phyloP scores from a whole-genome alignment of 2,113 vertebrate genomes.

The Grantiella picta region DNA sequence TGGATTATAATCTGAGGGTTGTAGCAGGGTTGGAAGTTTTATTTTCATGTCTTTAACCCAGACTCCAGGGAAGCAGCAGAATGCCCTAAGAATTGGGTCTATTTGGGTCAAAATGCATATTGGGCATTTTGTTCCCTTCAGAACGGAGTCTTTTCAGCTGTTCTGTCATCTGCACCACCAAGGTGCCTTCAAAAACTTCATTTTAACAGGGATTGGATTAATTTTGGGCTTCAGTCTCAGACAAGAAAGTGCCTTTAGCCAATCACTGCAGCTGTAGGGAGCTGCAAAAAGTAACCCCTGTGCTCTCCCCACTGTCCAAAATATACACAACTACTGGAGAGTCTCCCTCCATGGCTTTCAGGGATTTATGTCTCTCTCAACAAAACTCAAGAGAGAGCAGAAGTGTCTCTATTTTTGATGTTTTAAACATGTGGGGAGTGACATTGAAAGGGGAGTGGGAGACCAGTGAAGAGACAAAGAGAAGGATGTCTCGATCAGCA shows the following conservation, averaged over 20 bases:
- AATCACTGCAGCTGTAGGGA: not conserved
- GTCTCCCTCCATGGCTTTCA: not conserved
- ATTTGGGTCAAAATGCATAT: not conserved
- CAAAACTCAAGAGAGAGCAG: not conserved
- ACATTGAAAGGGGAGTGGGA: not conserved
- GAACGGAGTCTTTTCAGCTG: not conserved
- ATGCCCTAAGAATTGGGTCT: not conserved
- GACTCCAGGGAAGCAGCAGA: not conserved
- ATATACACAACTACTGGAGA: not conserved
- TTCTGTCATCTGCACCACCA: not conserved
- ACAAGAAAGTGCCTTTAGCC: not conserved
- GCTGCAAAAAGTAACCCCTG: not conserved
- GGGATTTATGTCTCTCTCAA: not conserved
- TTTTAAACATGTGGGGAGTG: not conserved
- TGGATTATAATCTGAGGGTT: not conserved
- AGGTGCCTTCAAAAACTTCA: not conserved
- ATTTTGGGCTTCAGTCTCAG: not conserved
- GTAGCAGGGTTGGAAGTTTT: not conserved
- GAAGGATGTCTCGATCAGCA: not conserved
- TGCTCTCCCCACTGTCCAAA: not conserved
- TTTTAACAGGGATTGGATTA: not conserved
- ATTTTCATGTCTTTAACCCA: not conserved
- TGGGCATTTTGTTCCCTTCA: not conserved
- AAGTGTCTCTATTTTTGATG: not conserved
- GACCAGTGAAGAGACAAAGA: not conserved